Percentiles rank a stretch among this genome's conserved stretches.
These are phyloP conservation scores for Sisyra terminalis DNA, from an alignment of 2,888 invertebrate genomes.

Conservation along the genomic window DNA sequence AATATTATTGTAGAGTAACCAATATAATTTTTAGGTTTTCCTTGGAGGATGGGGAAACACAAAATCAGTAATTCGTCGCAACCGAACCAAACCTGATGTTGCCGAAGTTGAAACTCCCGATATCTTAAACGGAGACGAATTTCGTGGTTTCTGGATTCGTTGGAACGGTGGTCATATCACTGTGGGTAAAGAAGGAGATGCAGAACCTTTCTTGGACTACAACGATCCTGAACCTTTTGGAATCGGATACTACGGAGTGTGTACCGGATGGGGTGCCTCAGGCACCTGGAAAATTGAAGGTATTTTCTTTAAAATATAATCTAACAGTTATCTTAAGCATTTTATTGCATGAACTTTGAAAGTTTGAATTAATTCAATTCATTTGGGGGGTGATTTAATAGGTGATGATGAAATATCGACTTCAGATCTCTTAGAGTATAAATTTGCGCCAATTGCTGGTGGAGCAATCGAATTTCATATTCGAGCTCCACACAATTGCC, in stretches of 20 bases:
- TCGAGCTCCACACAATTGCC: constrained; percentile 45
- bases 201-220: constrained; percentile 59
- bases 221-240: constrained; percentile 53
- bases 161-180: constrained; percentile 44
- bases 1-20: too few relatives aligned
- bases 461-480: constrained; percentile 39
- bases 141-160: constrained; percentile 71
- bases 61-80: constrained; percentile 68
- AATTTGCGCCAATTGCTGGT: constrained; percentile 35
- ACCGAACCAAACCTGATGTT: constrained; percentile 58
- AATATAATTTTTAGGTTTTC: constrained; percentile 37
- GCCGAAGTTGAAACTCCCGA: constrained; percentile 52
- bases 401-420: constrained; percentile 37
- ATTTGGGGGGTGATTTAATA: constrained; percentile 16
- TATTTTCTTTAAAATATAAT: constrained; percentile 20
- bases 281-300: constrained; percentile 73
- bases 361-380: too few relatives aligned
- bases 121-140: constrained; percentile 55
- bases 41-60: constrained; percentile 79
- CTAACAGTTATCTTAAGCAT: background rate
- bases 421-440: constrained; percentile 39
- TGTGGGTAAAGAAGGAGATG: constrained; percentile 34
- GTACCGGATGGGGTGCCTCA: constrained; percentile 73
- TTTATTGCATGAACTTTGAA: background rate
- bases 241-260: constrained; percentile 59